These are phyloP conservation scores for Aleiodes leptofemur DNA, from an alignment of 2,888 invertebrate species.

Conservation along the genomic window DNA sequence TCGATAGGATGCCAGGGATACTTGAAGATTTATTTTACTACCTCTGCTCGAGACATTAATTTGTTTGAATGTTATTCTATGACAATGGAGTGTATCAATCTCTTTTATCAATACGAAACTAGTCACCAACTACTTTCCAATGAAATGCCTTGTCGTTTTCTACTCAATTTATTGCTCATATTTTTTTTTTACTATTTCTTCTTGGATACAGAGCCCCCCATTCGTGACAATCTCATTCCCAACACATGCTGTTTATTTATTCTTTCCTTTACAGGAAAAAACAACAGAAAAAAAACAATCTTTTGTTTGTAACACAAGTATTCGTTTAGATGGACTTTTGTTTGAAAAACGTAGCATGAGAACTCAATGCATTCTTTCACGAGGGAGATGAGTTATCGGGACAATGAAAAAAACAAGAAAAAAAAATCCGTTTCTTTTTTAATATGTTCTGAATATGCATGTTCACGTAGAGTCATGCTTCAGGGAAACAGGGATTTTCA, in stretches of 20 bases:
- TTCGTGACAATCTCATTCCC: slow-evolving; percentile 9
- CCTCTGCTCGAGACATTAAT: slow-evolving; percentile 27
- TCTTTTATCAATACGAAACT: slow-evolving; percentile 10
- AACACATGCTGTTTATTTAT: background rate
- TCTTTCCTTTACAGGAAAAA: too few relatives aligned
- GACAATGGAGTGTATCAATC: slow-evolving; percentile 15
- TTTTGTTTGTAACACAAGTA: slow-evolving; percentile 41
- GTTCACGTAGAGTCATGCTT: slow-evolving; percentile 40
- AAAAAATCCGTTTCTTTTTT: slow-evolving; percentile 1
- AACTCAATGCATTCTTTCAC: slow-evolving; percentile 23
- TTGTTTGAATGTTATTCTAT: slow-evolving; percentile 1
- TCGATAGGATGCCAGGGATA: slow-evolving; percentile 52
- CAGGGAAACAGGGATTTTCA: slow-evolving; percentile 37
- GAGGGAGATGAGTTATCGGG: slow-evolving; percentile 35
- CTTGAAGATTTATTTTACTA: slow-evolving; percentile 24
- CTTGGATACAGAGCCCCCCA: background rate
- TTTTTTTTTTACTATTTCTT: background rate
- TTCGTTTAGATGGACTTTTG: slow-evolving; percentile 32
- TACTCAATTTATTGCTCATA: background rate
- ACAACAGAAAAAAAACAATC: background rate
- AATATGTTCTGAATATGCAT: slow-evolving; percentile 44
- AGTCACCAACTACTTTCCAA: slow-evolving; percentile 3
- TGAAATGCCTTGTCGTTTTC: slow-evolving; percentile 1
- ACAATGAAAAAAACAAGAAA: background rate
- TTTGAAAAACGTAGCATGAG: slow-evolving; percentile 32